Evolutionary conservation across 2,888 invertebrate genomes (phyloP).

Genomic region (Eudemis profundana): DNA sequence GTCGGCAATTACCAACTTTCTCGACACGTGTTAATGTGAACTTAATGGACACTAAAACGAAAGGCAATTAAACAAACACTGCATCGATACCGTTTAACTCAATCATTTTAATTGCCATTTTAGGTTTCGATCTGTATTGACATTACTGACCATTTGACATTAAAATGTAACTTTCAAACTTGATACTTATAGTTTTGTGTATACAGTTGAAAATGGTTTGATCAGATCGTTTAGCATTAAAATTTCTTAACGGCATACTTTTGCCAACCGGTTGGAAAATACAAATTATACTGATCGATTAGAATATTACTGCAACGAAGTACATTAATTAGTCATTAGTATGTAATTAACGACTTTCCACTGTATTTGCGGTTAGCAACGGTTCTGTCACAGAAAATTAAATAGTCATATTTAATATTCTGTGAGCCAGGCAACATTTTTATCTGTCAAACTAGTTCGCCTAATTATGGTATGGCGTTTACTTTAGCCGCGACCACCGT

Average conservation of each 20-base stretch:
- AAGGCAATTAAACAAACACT: conserved; percentile 19
- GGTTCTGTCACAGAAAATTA: background rate
- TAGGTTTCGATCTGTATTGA: conserved; percentile 11
- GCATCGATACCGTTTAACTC: conserved; percentile 19
- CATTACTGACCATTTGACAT: background rate
- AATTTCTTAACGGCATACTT: conserved; percentile 24
- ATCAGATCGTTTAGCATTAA: background rate
- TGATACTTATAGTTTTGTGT: background rate
- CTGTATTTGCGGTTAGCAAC: conserved; percentile 11
- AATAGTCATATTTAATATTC: no score
- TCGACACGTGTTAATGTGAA: conserved; percentile 24
- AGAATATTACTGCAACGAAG: conserved; percentile 22
- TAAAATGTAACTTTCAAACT: background rate
- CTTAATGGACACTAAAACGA: background rate
- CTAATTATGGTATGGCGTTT: no score
- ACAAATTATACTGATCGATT: conserved; percentile 30
- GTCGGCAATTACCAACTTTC: conserved; percentile 15
- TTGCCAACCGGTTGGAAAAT: conserved; percentile 18
- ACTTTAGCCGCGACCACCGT: no score
- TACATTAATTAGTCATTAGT: conserved; percentile 27
- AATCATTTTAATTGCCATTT: conserved; percentile 23
- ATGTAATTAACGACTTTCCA: conserved; percentile 34
- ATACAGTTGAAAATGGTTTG: background rate
- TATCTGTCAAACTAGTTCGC: no score
- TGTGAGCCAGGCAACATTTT: no score